Base-by-base conservation (phyloP, 2,888 invertebrate genomes). In the Agrochola circellaris region DNA sequence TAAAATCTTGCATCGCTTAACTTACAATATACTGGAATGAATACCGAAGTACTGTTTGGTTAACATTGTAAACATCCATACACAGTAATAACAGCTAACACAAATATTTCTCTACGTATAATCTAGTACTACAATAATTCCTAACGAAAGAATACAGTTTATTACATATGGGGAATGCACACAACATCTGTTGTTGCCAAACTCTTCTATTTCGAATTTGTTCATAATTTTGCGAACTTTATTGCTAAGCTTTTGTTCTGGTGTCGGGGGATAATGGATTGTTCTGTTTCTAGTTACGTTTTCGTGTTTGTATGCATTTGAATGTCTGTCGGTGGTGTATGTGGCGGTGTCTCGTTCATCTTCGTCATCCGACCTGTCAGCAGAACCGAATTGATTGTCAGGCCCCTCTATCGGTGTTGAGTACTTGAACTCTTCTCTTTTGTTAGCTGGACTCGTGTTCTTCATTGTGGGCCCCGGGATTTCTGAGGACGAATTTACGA, bases 401-500 rank as follows among this genome's bases (percentile, higher is more conserved):
- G 98, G 97, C 2, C 94, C 95, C 89, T 96, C 95, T 87, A 96
- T 89, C 61, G 96, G 94, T 5, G 96, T 95, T 0, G 95, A 94
- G 83, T 95, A 96, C 72, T 93, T 94, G 86, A 92, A 94, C 77
- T 98, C 97, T 93, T 97, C 97, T 92, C 97, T 97, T 69, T 94
- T 95, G 75, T 93, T 93, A 69, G 95, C 93, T 58, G 97, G 97
- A 86, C 97, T 96, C 68, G 97, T 97, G 89, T 97, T 97, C 89
- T 95, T 97, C 79, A 97, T 93, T 61, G 97, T 97, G 15, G 98
- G 97, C 54, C 98, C 98, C n/a, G 98, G 98, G 88, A 98, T 98
- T 95, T 98, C 98, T 98, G 97, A 77, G 80, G 88, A 79, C 15
- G 45, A 88, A 81, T 79, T 66, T 34, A 20, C 15, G 30, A 64